These are phyloP conservation scores for Helleia helle DNA, from an alignment of 2,888 invertebrate genomes.

Conservation along the genomic window DNA sequence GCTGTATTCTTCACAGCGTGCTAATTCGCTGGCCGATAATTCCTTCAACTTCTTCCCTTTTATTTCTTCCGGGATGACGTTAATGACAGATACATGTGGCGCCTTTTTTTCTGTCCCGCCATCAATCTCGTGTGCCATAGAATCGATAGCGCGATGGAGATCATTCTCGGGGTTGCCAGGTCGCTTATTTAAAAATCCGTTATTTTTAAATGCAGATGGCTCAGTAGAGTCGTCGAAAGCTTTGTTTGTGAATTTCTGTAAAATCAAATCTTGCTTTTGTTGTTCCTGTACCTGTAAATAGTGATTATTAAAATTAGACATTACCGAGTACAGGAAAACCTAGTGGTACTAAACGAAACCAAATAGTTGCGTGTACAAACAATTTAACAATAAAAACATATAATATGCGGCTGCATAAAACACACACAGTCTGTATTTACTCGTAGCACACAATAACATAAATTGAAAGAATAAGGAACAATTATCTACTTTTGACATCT, in stretches of 20 bases:
- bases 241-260: conserved; percentile 40
- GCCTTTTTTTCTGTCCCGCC: conserved; percentile 15
- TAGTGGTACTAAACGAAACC: no score
- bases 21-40: conserved; percentile 38
- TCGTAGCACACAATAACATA: no score
- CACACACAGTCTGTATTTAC: no score
- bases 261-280: no score
- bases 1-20: conserved; percentile 46
- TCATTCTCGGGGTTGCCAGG: conserved; percentile 47
- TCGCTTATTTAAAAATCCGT: conserved; percentile 48
- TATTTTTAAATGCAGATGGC: conserved; percentile 27
- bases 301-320: no score
- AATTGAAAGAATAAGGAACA: no score
- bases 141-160: conserved; percentile 45
- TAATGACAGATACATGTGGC: conserved; percentile 11
- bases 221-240: conserved; percentile 30
- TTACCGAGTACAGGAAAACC: no score
- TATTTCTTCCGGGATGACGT: conserved; percentile 30
- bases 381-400: no score
- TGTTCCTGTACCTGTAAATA: no score
- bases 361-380: no score
- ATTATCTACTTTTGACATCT: no score
- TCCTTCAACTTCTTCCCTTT: conserved; percentile 52
- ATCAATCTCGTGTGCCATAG: conserved; percentile 45
- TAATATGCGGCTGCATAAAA: no score